Conservation (phyloP, 2,888 invertebrate species). For the Folsomia candida region DNA sequence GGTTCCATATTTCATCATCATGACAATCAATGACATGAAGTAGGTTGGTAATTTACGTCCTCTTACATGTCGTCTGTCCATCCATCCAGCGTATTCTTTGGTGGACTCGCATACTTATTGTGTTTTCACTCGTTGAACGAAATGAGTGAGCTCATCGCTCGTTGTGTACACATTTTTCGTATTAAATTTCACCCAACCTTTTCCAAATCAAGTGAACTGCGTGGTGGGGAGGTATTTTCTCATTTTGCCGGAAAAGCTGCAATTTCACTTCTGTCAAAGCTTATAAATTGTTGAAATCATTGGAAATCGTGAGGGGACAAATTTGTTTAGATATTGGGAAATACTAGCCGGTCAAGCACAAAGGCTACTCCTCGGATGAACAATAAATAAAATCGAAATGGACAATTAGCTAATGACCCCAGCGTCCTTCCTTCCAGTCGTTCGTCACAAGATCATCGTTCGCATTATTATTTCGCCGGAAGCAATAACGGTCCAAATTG, state of each 20-base stretch:
- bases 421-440: neutral
- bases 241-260: too few relatives aligned
- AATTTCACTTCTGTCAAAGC: too few relatives aligned
- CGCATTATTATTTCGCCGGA: neutral
- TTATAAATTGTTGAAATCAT: too few relatives aligned
- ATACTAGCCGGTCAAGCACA: neutral
- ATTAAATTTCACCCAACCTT: neutral
- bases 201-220: neutral
- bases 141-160: neutral
- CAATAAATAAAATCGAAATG: neutral
- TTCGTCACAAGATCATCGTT: neutral
- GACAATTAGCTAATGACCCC: constrained; percentile 7
- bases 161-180: neutral
- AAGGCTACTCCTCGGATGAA: neutral
- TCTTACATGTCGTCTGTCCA: neutral
- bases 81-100: neutral
- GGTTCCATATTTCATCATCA: neutral
- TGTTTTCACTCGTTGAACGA: neutral
- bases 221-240: neutral
- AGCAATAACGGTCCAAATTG: neutral
- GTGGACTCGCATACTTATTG: too few relatives aligned
- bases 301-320: neutral
- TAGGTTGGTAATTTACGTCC: constrained; percentile 3
- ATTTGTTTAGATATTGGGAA: neutral
- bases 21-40: too few relatives aligned